Base-by-base conservation (phyloP, 2,113 vertebrate genomes). In the Ptychochromis oligacanthus region DNA sequence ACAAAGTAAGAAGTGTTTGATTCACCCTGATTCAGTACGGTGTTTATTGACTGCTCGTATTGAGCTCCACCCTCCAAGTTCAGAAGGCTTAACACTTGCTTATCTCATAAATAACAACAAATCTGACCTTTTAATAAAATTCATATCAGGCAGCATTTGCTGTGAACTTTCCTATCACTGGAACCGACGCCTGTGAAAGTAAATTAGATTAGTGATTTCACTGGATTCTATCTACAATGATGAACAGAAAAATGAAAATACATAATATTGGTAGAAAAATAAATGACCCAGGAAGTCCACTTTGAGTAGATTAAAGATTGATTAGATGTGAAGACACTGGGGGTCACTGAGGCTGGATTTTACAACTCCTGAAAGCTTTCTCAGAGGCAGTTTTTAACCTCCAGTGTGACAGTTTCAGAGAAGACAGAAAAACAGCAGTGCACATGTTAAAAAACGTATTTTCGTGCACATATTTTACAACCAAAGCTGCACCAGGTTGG, bases 1-100 rank as follows among this genome's bases (percentile, higher is more conserved):
- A 24, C 24, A 75, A 80, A 79, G 82, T 67, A 34, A 84, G 40
- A 77, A 52, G 43, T 6, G 38, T 72, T 72, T 76, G 77, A 70
- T 79, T 76, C 40, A n/a, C 38, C 5, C 28, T 5, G 64, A 75
- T 75, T 75, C 64, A 24, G 54, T 17, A 1, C 2, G 0, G 58
- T n/a, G 56, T 61, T 75, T 72, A 58, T 72, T 61, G 17, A 62
- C 55, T 22, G 52, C 31, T 77, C 1, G 1, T 7, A 4, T 17
- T 22, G n/a, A 70, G 54, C 56, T 38, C 22, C 76, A 15, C 8
- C 26, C 64, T 67, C 36, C 59, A 8, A 7, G 38, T 38, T 57
- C n/a, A 75, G 70, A 64, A 38, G 54, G 67, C 46, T 28, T n/a
- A 60, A 34, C 10, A 5, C 55, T n/a, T 0, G 59, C 65, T 75